Evolutionary conservation across 1,140 invertebrate species (phyloP).

Genomic region (Metaphire vulgaris): DNA sequence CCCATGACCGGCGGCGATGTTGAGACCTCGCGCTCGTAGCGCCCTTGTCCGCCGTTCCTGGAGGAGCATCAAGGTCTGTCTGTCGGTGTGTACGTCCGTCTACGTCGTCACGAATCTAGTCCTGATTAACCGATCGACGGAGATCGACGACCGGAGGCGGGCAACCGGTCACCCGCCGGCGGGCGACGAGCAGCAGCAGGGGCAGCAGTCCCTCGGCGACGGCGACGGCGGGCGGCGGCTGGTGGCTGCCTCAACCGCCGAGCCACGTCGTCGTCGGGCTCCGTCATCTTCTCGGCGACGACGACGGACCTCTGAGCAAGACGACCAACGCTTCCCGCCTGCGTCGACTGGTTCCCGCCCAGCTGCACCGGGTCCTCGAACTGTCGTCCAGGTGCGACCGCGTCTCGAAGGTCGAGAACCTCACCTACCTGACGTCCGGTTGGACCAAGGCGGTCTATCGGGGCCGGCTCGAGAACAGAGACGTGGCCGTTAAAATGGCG

Average conservation of each 20-base stretch:
- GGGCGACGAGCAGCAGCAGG: not conserved
- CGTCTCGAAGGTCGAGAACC: not conserved
- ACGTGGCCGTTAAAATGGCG: conserved; percentile 53
- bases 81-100: not conserved
- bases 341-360: not conserved
- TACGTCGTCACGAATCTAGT: not conserved
- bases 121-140: not conserved
- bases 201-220: not conserved
- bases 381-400: not conserved
- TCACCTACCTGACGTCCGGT: conserved; percentile 47
- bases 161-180: not conserved
- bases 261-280: not conserved
- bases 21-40: not conserved
- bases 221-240: not conserved
- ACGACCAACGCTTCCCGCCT: not conserved
- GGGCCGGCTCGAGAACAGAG: conserved; percentile 37
- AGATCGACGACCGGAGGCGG: not conserved
- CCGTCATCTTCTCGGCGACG: not conserved
- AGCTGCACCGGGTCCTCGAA: not conserved
- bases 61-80: not conserved
- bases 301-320: too few relatives aligned
- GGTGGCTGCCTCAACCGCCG: not conserved
- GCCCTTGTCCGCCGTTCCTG: not conserved
- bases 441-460: conserved; percentile 56
- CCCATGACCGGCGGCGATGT: too few relatives aligned